Evolutionary conservation across 2,888 invertebrate species (phyloP).

Genomic region (Barypeithes pellucidus): DNA sequence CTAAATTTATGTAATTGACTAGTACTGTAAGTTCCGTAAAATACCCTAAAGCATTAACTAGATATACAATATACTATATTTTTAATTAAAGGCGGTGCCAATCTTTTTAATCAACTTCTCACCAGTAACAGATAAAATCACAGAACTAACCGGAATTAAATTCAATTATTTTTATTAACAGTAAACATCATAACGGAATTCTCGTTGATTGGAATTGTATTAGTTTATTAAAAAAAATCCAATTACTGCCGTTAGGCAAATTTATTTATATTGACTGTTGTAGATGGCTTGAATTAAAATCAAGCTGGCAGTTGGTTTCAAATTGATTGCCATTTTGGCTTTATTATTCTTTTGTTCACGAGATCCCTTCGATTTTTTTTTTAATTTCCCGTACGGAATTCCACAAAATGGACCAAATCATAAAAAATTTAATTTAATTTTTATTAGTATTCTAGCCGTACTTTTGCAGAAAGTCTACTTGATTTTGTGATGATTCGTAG

Average conservation of each 20-base stretch:
- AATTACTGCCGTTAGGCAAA: not conserved
- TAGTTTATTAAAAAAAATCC: conserved; percentile 13
- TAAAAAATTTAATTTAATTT: not conserved
- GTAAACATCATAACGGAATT: not conserved
- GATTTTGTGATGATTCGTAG: no score
- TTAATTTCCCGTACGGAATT: no score
- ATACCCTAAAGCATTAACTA: no score
- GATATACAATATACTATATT: no score
- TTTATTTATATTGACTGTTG: not conserved
- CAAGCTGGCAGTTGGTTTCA: not conserved
- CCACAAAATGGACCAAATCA: not conserved
- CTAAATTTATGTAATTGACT: no score
- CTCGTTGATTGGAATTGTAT: conserved; percentile 1
- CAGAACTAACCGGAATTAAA: not conserved
- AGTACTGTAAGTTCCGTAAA: no score
- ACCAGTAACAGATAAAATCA: no score
- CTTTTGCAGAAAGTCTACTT: no score
- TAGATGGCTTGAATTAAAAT: conserved; percentile 12
- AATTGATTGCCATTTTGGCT: not conserved
- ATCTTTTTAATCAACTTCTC: not conserved
- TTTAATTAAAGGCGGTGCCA: no score
- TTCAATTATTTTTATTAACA: not conserved
- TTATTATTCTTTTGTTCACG: conserved; percentile 3
- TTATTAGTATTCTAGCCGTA: no score
- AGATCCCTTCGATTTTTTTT: not conserved